Conservation (phyloP, 2,797 vertebrate species). For the Buphagus erythrorhynchus region DNA sequence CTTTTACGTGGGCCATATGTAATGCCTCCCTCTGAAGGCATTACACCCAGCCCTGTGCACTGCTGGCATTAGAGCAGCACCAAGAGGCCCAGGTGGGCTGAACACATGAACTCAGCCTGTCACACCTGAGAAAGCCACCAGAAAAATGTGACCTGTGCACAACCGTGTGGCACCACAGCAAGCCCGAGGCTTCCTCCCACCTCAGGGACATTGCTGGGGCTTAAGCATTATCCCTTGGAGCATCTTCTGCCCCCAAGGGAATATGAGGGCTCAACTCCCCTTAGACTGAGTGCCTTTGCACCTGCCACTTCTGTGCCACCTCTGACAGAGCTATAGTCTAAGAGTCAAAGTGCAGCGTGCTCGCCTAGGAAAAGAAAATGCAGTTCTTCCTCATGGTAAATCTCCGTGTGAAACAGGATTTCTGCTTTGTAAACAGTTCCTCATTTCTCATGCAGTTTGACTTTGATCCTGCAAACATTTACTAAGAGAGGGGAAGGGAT, state of each 20-base stretch:
- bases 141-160: fast-evolving
- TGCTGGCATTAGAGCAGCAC: background rate
- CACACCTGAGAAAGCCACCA: background rate
- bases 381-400: background rate
- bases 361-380: background rate
- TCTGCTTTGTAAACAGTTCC: background rate
- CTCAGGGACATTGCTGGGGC: background rate
- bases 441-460: background rate
- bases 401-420: background rate
- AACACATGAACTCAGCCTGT: background rate
- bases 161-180: fast-evolving
- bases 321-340: background rate
- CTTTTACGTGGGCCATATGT: fast-evolving
- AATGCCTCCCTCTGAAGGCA: background rate
- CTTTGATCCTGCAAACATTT: constrained; percentile 14
- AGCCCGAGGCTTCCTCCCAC: background rate
- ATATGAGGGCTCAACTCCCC: fast-evolving
- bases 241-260: background rate
- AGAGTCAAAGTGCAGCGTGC: background rate
- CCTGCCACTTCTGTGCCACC: background rate
- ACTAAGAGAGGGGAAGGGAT: background rate
- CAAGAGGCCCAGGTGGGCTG: background rate
- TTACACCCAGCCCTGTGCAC: background rate
- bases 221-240: background rate
- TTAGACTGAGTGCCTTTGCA: background rate